Percentiles rank a stretch among this genome's conserved stretches.
These are phyloP conservation scores for Busseola fusca DNA, from an alignment of 2,888 invertebrate species.

Conservation along the genomic window DNA sequence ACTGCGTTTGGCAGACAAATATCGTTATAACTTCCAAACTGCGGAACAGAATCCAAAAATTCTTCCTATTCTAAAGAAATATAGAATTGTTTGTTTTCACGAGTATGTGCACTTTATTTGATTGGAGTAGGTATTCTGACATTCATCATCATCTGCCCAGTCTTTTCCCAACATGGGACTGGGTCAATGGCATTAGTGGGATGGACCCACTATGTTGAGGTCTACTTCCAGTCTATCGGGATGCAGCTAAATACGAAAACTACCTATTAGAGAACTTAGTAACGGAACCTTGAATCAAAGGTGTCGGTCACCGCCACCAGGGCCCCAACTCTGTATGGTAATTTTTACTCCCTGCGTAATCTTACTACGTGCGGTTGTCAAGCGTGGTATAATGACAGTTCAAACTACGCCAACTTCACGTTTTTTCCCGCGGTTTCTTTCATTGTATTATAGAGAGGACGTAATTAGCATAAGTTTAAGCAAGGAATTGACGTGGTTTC, in stretches of 20 bases:
- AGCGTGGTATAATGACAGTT: not conserved
- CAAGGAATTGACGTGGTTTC: no score
- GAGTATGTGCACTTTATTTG: not conserved
- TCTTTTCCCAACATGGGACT: no score
- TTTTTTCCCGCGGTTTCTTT: not conserved
- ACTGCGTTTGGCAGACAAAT: conserved; percentile 55
- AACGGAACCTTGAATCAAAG: not conserved
- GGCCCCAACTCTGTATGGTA: no score
- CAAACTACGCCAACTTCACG: not conserved
- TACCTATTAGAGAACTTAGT: not conserved
- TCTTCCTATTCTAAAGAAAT: conserved; percentile 25
- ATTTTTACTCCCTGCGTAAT: no score
- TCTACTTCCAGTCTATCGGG: no score
- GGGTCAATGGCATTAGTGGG: no score
- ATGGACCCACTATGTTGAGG: no score
- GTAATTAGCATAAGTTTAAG: no score
- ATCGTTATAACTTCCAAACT: conserved; percentile 50
- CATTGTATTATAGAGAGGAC: not conserved
- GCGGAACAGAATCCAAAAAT: conserved; percentile 26
- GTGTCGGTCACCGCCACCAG: not conserved
- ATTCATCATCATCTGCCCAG: not conserved
- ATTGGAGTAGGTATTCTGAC: not conserved
- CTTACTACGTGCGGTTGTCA: not conserved
- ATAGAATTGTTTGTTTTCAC: conserved; percentile 35
- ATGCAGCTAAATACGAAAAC: no score